phyloP scores from a whole-genome alignment of 1,140 invertebrate genomes.

The Diorhabda sublineata region DNA sequence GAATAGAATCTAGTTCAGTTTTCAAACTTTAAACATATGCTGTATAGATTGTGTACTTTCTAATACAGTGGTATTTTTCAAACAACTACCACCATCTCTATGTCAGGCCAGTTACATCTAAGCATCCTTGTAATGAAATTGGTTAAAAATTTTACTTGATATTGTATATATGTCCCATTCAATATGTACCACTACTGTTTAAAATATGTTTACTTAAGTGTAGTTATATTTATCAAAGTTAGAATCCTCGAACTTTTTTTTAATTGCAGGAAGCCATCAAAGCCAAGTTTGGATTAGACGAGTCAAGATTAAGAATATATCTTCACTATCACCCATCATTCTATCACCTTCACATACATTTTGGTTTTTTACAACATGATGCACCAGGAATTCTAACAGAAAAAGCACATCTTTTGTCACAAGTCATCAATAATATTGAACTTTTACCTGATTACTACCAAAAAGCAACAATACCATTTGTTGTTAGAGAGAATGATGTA shows the following conservation, averaged over 20 bases:
- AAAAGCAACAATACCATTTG: constrained; percentile 70
- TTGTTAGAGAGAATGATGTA: constrained; percentile 60
- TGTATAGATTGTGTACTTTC: too few species aligned
- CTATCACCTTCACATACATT: constrained; percentile 95
- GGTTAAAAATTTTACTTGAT: too few species aligned
- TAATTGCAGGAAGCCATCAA: constrained; percentile 64
- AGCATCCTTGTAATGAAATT: too few species aligned
- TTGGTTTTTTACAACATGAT: constrained; percentile 78
- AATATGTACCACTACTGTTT: too few species aligned
- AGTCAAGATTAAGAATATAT: constrained; percentile 75
- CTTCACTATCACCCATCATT: constrained; percentile 96
- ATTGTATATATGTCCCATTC: too few species aligned
- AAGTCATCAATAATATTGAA: constrained; percentile 90
- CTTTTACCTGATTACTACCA: constrained; percentile 79
- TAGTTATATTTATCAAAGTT: too few species aligned
- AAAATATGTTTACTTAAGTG: too few species aligned
- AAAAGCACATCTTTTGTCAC: constrained; percentile 78
- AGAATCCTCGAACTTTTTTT: neutral
- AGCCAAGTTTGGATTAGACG: constrained; percentile 72
- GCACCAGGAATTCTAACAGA: constrained; percentile 73
- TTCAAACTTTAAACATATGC: too few species aligned
- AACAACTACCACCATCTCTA: too few species aligned
- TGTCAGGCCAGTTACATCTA: too few species aligned
- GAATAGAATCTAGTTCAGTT: too few species aligned
- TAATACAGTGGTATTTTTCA: too few species aligned